A percentile compares a stretch with the other conserved stretches of the same genome.
phyloP scores from a whole-genome alignment of 2,888 invertebrate species.

The Copidosoma aretas region DNA sequence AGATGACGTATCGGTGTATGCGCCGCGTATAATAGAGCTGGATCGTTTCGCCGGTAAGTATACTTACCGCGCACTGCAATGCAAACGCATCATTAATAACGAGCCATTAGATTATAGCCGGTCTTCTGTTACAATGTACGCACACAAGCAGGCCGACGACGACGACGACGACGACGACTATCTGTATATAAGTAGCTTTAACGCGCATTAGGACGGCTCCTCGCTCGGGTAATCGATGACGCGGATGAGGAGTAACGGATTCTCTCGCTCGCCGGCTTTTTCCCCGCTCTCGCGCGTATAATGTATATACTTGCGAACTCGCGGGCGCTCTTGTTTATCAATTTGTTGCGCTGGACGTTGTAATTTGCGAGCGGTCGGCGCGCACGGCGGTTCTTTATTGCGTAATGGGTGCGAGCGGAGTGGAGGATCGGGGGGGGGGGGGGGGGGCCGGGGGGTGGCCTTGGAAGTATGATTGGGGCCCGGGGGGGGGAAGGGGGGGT shows the following conservation, averaged over 20 bases:
- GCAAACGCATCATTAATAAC: constrained; percentile 33
- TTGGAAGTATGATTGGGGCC: too few species aligned
- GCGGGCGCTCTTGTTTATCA: constrained; percentile 16
- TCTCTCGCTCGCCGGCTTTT: neutral
- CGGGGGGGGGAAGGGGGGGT: too few species aligned
- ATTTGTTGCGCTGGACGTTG: constrained; percentile 19
- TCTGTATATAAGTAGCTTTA: neutral
- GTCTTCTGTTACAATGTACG: neutral
- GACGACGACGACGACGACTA: constrained; percentile 17
- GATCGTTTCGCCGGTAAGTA: neutral
- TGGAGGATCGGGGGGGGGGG: too few species aligned
- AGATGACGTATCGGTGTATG: constrained; percentile 25
- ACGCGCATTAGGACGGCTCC: neutral
- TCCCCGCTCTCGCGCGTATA: neutral
- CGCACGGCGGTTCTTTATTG: too few species aligned
- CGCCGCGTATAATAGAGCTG: constrained; percentile 13
- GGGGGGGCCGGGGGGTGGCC: too few species aligned
- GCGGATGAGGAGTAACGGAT: constrained; percentile 13
- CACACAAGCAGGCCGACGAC: neutral
- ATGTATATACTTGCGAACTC: neutral
- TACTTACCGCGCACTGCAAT: constrained; percentile 6
- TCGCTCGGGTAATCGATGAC: constrained; percentile 18
- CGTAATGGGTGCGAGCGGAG: too few species aligned
- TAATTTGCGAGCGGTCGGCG: constrained; percentile 11
- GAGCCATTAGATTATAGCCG: constrained; percentile 33